Evolutionary conservation across 2,797 vertebrate genomes (phyloP).

Genomic region (Phrynocephalus guinanensis): DNA sequence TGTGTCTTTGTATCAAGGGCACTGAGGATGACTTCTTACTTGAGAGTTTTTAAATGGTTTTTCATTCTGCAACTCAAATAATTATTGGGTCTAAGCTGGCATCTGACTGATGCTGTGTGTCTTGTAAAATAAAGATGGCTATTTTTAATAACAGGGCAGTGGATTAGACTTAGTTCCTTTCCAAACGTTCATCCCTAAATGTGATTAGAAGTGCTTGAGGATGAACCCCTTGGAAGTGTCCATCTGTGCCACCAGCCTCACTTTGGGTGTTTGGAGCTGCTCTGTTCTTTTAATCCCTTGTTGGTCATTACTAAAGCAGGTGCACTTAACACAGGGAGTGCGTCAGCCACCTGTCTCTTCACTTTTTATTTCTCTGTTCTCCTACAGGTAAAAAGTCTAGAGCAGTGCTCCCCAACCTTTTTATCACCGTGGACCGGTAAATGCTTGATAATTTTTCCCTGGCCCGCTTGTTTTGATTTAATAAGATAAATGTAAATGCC

Average conservation of each 20-base stretch:
- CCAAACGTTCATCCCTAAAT: background rate
- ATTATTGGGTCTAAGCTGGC: slow-evolving; percentile 17
- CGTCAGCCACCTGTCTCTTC: no score
- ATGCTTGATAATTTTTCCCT: no score
- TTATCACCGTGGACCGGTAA: no score
- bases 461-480: no score
- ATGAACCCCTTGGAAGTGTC: background rate
- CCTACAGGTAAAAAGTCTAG: no score
- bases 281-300: background rate
- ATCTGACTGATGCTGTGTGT: slow-evolving; percentile 7
- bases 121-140: background rate
- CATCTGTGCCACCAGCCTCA: background rate
- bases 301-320: no score
- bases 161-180: background rate
- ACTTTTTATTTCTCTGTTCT: no score
- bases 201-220: background rate
- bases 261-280: background rate
- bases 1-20: slow-evolving; percentile 7
- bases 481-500: no score
- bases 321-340: no score
- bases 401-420: no score
- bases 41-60: slow-evolving; percentile 13
- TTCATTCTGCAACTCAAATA: slow-evolving; percentile 37
- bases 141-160: slow-evolving; percentile 16
- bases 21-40: slow-evolving; percentile 9